Conservation (phyloP, 1,140 invertebrate genomes). For the Steinernema khuongi region DNA sequence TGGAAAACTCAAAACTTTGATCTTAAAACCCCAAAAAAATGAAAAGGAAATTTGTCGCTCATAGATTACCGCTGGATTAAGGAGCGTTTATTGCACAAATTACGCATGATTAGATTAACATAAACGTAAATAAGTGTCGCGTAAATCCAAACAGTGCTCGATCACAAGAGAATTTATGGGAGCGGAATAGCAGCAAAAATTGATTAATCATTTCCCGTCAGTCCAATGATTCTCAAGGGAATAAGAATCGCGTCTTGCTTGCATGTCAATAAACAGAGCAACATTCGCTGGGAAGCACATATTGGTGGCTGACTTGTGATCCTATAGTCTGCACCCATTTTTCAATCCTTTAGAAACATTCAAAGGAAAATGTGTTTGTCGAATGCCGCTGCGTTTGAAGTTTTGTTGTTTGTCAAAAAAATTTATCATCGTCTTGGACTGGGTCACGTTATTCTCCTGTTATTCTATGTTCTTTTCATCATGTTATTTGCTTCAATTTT, state of each 20-base stretch:
- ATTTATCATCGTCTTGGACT: neutral
- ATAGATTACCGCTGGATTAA: no score
- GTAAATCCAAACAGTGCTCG: neutral
- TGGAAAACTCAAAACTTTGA: no score
- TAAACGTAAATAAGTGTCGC: no score
- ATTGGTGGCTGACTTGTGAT: neutral
- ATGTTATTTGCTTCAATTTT: neutral
- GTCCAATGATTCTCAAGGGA: neutral
- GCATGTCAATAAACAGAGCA: conserved; percentile 8
- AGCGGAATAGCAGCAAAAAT: neutral
- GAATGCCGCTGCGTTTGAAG: neutral
- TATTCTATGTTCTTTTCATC: neutral
- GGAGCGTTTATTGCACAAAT: no score
- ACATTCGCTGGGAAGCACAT: neutral
- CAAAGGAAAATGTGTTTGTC: neutral
- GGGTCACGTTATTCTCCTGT: neutral
- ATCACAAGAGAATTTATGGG: neutral
- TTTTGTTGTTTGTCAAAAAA: neutral
- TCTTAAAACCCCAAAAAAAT: no score
- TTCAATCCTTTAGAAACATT: neutral
- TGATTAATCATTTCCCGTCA: neutral
- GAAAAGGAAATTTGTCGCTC: no score
- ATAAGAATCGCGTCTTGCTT: neutral
- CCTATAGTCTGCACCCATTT: neutral
- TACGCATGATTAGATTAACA: no score